Evolutionary conservation across 2,113 vertebrate genomes (phyloP).

Genomic region (Garra rufa): DNA sequence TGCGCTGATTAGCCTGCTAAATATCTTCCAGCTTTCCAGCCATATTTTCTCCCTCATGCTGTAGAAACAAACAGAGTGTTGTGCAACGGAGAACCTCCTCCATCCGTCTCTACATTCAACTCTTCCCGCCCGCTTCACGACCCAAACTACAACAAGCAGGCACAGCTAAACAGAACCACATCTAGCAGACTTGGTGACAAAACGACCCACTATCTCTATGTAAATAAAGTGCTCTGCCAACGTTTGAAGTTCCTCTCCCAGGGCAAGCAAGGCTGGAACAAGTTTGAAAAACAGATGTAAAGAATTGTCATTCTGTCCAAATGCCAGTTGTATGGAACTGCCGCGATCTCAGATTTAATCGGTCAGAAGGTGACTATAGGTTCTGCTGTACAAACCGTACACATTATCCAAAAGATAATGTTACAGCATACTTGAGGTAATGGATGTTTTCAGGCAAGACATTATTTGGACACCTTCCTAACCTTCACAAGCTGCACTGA

Average conservation of each 20-base stretch:
- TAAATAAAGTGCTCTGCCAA: conserved; percentile 45
- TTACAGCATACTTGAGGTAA: not conserved
- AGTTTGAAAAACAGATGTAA: conserved; percentile 40
- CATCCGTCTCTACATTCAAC: conserved; percentile 2
- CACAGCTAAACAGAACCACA: conserved; percentile 47
- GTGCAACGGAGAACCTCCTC: conserved; percentile 3
- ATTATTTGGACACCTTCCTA: not conserved
- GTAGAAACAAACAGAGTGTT: conserved; percentile 22
- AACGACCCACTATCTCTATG: conserved; percentile 39
- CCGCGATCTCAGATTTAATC: conserved; percentile 7
- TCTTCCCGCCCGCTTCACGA: not conserved
- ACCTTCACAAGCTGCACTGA: not conserved
- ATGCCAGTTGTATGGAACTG: conserved; percentile 12
- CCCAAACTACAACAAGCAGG: conserved; percentile 27
- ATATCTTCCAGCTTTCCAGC: conserved; percentile 40
- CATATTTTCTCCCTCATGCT: conserved; percentile 2
- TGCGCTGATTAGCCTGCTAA: conserved; percentile 25
- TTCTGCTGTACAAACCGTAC: conserved; percentile 7
- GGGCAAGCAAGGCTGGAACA: conserved; percentile 32
- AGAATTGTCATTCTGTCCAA: conserved; percentile 23
- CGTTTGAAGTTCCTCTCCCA: conserved; percentile 42
- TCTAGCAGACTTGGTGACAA: conserved; percentile 17
- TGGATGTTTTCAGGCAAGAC: not conserved
- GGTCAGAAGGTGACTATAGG: conserved; percentile 20
- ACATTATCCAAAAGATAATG: not conserved